Conservation (phyloP, 2,797 vertebrate genomes). For the Limnodromus scolopaceus region DNA sequence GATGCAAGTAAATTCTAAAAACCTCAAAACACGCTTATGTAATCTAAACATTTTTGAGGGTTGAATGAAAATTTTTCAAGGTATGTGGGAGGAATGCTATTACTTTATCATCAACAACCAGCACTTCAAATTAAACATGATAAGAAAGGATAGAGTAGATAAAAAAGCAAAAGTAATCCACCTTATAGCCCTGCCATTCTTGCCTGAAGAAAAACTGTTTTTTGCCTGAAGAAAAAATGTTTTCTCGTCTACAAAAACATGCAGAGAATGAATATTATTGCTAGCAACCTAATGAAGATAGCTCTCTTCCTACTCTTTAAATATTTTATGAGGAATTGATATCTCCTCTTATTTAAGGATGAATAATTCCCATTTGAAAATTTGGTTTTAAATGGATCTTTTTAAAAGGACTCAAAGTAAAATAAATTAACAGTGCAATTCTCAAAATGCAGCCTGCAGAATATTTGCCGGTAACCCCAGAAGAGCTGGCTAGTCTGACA, state of each 20-base stretch:
- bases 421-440: slow-evolving; percentile 9
- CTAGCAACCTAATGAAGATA: slow-evolving; percentile 14
- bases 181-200: not conserved
- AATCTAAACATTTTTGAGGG: slow-evolving; percentile 16
- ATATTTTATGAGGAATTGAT: slow-evolving; percentile 44
- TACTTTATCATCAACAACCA: slow-evolving; percentile 44
- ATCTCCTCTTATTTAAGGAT: slow-evolving; percentile 27
- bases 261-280: slow-evolving; percentile 21
- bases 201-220: slow-evolving; percentile 29
- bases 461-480: slow-evolving; percentile 4
- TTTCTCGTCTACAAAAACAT: not conserved
- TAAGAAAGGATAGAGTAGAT: slow-evolving; percentile 21
- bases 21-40: not conserved
- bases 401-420: not conserved
- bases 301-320: slow-evolving; percentile 31
- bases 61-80: not conserved
- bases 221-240: slow-evolving; percentile 27
- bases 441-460: slow-evolving; percentile 20
- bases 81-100: slow-evolving; percentile 14
- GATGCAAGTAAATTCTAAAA: not conserved
- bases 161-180: slow-evolving; percentile 34
- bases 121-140: slow-evolving; percentile 12
- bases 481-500: not conserved
- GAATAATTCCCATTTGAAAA: slow-evolving; percentile 41
- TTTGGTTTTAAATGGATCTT: slow-evolving; percentile 25